Percentiles rank a stretch among this genome's conserved stretches.
Conservation (phyloP, 2,888 invertebrate genomes). For the Macropis europaea region DNA sequence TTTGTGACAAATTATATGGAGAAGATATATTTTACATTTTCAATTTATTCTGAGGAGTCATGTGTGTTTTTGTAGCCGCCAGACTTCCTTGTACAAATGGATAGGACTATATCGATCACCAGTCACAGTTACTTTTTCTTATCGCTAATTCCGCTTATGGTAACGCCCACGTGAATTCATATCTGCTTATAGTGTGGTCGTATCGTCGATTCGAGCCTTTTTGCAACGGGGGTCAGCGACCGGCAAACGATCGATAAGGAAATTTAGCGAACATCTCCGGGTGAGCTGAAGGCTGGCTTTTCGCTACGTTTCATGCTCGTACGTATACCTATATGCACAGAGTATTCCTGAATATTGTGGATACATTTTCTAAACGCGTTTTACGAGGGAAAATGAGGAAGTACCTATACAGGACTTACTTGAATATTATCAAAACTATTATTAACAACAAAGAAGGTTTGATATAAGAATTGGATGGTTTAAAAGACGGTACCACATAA, state of each 20-base stretch:
- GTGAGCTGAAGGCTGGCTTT: background rate
- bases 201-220: conserved; percentile 26
- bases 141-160: background rate
- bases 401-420: too few relatives aligned
- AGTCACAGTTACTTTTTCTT: background rate
- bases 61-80: too few relatives aligned
- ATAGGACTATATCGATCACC: background rate
- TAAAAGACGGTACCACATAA: too few relatives aligned
- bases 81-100: too few relatives aligned
- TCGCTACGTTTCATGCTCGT: background rate
- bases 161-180: conserved; percentile 31
- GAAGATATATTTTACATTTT: too few relatives aligned
- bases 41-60: too few relatives aligned
- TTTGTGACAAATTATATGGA: too few relatives aligned
- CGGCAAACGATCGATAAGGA: conserved; percentile 38
- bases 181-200: conserved; percentile 5
- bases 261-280: conserved; percentile 26
- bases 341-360: background rate
- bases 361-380: background rate
- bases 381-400: too few relatives aligned
- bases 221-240: conserved; percentile 28
- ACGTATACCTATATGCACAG: background rate
- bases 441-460: too few relatives aligned
- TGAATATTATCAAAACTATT: too few relatives aligned
- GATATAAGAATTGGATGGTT: too few relatives aligned